phyloP scores from a whole-genome alignment of 1,140 invertebrate species.

The Conus betulinus region DNA sequence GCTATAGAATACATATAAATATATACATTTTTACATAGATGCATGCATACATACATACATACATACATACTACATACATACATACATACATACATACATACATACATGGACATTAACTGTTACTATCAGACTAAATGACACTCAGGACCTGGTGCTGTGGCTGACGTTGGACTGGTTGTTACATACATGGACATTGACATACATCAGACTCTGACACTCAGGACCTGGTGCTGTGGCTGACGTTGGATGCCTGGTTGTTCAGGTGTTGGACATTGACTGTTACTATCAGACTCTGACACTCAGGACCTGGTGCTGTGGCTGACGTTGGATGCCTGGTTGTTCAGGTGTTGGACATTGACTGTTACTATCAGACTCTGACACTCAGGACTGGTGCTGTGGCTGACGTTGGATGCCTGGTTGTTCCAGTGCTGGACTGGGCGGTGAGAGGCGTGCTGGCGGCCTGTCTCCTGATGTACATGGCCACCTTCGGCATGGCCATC shows the following conservation, averaged over 20 bases:
- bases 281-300: not conserved
- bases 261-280: conserved; percentile 6
- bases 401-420: not conserved
- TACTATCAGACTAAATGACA: too few species aligned
- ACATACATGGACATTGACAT: conserved; percentile 4
- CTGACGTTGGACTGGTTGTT: not conserved
- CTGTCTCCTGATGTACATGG: conserved; percentile 14
- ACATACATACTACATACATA: too few species aligned
- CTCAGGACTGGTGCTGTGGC: too few species aligned
- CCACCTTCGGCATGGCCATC: conserved; percentile 26
- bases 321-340: not conserved
- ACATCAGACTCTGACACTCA: too few species aligned
- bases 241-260: not conserved
- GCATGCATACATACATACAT: too few species aligned
- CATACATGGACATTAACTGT: not conserved
- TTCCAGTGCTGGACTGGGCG: conserved; percentile 19
- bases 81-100: too few species aligned
- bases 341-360: conserved; percentile 12
- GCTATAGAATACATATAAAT: too few species aligned
- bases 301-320: too few species aligned
- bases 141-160: too few species aligned
- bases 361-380: not conserved
- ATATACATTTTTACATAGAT: too few species aligned
- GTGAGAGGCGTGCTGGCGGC: conserved; percentile 8
- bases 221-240: too few species aligned